These are phyloP conservation scores for Microcebus griseorufus DNA, from an alignment of 2,113 vertebrate genomes.

Conservation along the genomic window DNA sequence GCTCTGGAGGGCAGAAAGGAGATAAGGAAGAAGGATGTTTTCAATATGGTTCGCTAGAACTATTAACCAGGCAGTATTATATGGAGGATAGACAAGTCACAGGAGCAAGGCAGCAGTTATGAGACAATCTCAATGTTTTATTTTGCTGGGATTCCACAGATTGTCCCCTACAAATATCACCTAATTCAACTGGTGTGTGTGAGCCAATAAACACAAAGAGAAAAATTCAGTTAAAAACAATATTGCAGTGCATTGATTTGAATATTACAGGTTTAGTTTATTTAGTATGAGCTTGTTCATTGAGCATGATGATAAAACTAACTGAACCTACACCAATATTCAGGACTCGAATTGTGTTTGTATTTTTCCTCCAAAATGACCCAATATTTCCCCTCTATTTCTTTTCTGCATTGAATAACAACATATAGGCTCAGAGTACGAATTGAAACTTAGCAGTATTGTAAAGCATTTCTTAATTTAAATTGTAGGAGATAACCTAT, in stretches of 20 bases:
- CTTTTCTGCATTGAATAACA: conserved; percentile 33
- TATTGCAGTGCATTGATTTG: neutral
- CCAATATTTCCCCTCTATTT: neutral
- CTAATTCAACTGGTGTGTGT: neutral
- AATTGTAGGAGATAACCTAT: neutral
- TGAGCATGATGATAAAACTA: neutral
- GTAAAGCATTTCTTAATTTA: conserved; percentile 28
- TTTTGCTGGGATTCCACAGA: neutral
- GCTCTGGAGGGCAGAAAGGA: neutral
- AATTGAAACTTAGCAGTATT: conserved; percentile 36
- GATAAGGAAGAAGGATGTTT: neutral
- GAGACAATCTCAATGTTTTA: neutral
- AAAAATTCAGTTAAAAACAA: neutral
- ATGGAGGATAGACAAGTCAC: neutral
- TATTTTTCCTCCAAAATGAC: neutral
- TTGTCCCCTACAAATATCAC: neutral
- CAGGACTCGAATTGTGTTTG: conserved; percentile 33
- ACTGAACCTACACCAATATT: neutral
- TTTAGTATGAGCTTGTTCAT: conserved; percentile 34
- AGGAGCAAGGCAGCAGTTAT: neutral
- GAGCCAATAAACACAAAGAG: neutral
- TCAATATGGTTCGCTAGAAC: neutral
- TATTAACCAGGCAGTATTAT: neutral
- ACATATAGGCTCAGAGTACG: neutral
- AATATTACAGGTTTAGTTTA: conserved; percentile 48